A percentile compares a stretch with the other conserved stretches of the same genome.
phyloP scores from a whole-genome alignment of 2,888 invertebrate species.

The Eledona agricola region DNA sequence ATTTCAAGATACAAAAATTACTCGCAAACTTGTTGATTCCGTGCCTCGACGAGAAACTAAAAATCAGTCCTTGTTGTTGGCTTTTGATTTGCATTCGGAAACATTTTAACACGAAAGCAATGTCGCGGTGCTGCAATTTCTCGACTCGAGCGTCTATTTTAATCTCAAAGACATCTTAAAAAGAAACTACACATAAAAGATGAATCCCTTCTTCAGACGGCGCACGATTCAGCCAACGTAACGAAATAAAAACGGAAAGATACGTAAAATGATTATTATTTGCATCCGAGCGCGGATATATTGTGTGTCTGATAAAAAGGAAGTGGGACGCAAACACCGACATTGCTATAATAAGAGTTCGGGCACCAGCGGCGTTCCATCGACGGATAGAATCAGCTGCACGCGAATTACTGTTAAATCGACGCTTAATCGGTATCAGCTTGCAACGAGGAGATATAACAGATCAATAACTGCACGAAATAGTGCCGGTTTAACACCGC shows the following conservation, averaged over 20 bases:
- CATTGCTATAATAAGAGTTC: slow-evolving; percentile 1
- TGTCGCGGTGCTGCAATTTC: slow-evolving; percentile 16
- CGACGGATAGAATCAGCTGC: neutral
- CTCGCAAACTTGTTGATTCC: too few relatives aligned
- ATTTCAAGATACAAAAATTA: too few relatives aligned
- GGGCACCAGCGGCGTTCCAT: neutral
- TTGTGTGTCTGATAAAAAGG: slow-evolving; percentile 2
- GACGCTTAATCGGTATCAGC: too few relatives aligned
- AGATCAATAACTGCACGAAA: too few relatives aligned
- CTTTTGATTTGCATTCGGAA: slow-evolving; percentile 8
- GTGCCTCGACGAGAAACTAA: too few relatives aligned
- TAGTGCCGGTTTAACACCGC: too few relatives aligned
- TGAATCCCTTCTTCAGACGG: slow-evolving; percentile 28
- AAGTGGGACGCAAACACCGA: neutral
- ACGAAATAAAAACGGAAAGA: slow-evolving; percentile 4
- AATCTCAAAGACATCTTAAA: slow-evolving; percentile 33
- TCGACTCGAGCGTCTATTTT: slow-evolving; percentile 30
- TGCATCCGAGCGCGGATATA: slow-evolving; percentile 1
- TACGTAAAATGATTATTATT: slow-evolving; percentile 16
- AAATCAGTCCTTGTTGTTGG: too few relatives aligned
- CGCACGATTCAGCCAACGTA: slow-evolving; percentile 5
- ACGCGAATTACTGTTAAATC: too few relatives aligned
- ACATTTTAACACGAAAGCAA: slow-evolving; percentile 1
- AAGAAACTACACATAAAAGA: slow-evolving; percentile 32
- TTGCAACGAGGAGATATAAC: too few relatives aligned